These are phyloP conservation scores for Alligator mississippiensis DNA, from an alignment of 2,113 vertebrate genomes.

Conservation along the genomic window DNA sequence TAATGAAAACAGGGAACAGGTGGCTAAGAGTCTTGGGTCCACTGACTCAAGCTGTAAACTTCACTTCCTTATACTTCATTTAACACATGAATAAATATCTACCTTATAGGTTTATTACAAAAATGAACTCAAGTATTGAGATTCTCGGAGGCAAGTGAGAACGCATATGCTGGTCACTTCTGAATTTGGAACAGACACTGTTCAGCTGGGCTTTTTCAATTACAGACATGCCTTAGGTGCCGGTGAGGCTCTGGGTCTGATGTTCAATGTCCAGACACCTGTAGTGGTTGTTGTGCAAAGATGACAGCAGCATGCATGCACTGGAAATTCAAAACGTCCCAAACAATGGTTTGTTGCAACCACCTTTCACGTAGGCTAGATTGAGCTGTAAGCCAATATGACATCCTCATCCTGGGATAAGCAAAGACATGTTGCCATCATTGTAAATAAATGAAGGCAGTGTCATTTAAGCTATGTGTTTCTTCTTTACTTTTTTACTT, in stretches of 20 bases:
- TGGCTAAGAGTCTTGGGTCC: neutral
- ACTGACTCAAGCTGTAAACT: neutral
- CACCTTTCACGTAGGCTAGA: neutral
- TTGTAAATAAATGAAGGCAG: neutral
- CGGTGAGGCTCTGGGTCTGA: slow-evolving; percentile 40
- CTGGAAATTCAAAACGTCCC: slow-evolving; percentile 20
- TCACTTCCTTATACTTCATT: neutral
- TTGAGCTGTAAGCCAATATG: neutral
- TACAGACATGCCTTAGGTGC: slow-evolving; percentile 21
- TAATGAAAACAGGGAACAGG: neutral
- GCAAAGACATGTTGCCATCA: neutral
- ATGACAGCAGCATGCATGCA: neutral
- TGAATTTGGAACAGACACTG: neutral
- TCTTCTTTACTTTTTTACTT: neutral
- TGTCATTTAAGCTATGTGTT: neutral
- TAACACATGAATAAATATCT: neutral
- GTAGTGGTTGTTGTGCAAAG: slow-evolving; percentile 7
- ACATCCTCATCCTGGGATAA: neutral
- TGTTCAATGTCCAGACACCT: slow-evolving; percentile 42
- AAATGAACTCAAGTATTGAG: neutral
- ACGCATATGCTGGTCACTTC: slow-evolving; percentile 2
- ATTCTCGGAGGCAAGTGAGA: neutral
- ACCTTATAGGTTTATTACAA: neutral
- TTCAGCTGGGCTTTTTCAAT: neutral
- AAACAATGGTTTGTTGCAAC: slow-evolving; percentile 19